A percentile compares a stretch with the other conserved stretches of the same genome.
These are phyloP conservation scores for Rhabdomys dilectus DNA, from an alignment of 2,113 vertebrate genomes.

Conservation along the genomic window DNA sequence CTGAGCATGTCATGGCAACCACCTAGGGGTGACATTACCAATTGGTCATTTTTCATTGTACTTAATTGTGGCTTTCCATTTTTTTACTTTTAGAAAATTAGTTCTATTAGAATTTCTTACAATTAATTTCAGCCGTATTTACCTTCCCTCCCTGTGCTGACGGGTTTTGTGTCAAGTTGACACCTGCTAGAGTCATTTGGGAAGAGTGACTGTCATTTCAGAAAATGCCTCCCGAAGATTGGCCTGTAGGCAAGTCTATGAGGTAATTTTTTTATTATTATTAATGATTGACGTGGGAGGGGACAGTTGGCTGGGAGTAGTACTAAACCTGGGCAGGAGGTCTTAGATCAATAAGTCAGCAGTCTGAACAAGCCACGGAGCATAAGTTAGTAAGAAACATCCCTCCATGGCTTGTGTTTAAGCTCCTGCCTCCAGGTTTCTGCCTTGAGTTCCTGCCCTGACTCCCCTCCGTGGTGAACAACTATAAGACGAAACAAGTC, in stretches of 20 bases:
- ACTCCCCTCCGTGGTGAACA: background rate
- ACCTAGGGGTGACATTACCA: rapidly evolving
- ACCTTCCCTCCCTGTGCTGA: background rate
- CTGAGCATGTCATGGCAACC: rapidly evolving
- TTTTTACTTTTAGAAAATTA: background rate
- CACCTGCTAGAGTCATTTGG: background rate
- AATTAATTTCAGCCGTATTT: background rate
- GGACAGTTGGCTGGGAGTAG: no score
- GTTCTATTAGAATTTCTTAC: background rate
- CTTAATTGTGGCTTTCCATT: background rate
- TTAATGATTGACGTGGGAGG: background rate
- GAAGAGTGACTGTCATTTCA: background rate
- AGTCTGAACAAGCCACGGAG: background rate
- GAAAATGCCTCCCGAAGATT: background rate
- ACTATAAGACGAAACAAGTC: background rate
- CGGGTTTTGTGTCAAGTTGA: background rate
- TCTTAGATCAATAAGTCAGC: background rate
- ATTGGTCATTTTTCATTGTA: no score
- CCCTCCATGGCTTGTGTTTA: background rate
- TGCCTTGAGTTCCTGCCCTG: background rate
- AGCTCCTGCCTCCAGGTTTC: background rate
- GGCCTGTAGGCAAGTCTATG: background rate
- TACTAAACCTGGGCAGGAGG: background rate
- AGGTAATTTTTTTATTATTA: background rate
- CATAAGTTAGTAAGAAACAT: background rate